Evolutionary conservation across 2,888 invertebrate species (phyloP).

Genomic region (Drosophila lacicola): DNA sequence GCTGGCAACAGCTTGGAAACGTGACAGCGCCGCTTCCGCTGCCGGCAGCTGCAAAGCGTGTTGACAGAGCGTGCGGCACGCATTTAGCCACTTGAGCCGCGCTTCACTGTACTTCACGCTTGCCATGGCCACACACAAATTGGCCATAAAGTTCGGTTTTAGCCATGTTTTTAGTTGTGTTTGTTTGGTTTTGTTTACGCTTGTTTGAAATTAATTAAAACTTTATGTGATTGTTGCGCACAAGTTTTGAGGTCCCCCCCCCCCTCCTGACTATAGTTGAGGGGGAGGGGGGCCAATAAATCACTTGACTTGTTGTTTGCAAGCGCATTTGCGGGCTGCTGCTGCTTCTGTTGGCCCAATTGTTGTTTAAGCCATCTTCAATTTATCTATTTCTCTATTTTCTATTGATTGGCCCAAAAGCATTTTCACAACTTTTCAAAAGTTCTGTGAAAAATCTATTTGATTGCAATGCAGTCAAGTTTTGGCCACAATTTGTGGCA

Average conservation of each 20-base stretch:
- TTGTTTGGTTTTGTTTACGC: slow-evolving; percentile 48
- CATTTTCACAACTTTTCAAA: slow-evolving; percentile 17
- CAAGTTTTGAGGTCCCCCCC: slow-evolving; percentile 39
- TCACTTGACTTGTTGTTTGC: slow-evolving; percentile 47
- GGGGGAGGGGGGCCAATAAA: slow-evolving; percentile 23
- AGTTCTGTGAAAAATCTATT: slow-evolving; percentile 8
- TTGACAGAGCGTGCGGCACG: slow-evolving; percentile 58
- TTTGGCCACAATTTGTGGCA: slow-evolving; percentile 34
- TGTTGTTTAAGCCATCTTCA: slow-evolving; percentile 24
- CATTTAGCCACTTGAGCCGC: slow-evolving; percentile 16
- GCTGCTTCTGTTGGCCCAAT: slow-evolving; percentile 19
- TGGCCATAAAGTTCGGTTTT: slow-evolving; percentile 54
- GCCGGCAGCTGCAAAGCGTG: slow-evolving; percentile 19
- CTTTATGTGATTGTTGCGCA: slow-evolving; percentile 72
- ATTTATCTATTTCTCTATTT: slow-evolving; percentile 26
- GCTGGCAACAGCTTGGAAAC: slow-evolving; percentile 45
- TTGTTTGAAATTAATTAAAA: slow-evolving; percentile 80
- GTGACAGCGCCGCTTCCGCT: slow-evolving; percentile 46
- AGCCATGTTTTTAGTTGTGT: slow-evolving; percentile 36
- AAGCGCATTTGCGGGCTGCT: slow-evolving; percentile 28
- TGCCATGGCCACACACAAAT: slow-evolving; percentile 57
- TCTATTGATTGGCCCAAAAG: slow-evolving; percentile 26
- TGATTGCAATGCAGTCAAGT: slow-evolving; percentile 41
- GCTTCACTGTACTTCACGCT: slow-evolving; percentile 49
- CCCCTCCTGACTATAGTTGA: slow-evolving; percentile 12